Evolutionary conservation across 2,888 invertebrate species (phyloP), one percentile per base, ranked within the genome.

Genomic region (Gari tellinella): DNA sequence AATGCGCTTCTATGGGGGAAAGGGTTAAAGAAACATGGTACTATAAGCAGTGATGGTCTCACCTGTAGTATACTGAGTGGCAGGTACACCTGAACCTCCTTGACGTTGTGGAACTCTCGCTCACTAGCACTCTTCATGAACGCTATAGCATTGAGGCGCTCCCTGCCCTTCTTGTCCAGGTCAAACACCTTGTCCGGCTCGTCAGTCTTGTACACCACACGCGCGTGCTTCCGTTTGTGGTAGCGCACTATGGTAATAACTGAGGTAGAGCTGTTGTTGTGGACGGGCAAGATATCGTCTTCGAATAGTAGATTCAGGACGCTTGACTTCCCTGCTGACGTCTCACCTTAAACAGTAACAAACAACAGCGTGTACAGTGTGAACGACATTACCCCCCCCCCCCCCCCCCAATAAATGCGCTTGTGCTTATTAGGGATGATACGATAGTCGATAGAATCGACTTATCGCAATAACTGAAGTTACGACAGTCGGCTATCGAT

Each of bases 261-360:
- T 7, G 86, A 85, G 0, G 90, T 90, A 25, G 89, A 89, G 52
- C 86, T 83, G 26, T 86, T 74, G 37, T 82, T 83, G 25, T 84
- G 79, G 15, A 82, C 82, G 1, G 88, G 86, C 38, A 88, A 69
- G 1, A 88, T 66, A 23, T 87, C 83, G 25, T 81, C 73, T 1
- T 84, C 85, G 25, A 88, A 80, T 0, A 90, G 60, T 10, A 89
- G 66, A 58, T 90, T 90, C 14, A 90, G 62, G 12, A 90, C 81
- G 8, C 84, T 84, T 25, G 89, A 87, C 68, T 90, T 90, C 1
- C 90, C 90, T 1, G 89, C 87, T 17, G 85, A 85, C 19, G 90
- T 90, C 66, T 89, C 89, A 8, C 90, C 90, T 90, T 73, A 19
- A 60, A 43, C 1, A 15, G 4, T 25, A n/a, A n/a, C n/a, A n/a